Base-by-base conservation (phyloP, 2,888 invertebrate genomes). In the Agonopterix heracliana region DNA sequence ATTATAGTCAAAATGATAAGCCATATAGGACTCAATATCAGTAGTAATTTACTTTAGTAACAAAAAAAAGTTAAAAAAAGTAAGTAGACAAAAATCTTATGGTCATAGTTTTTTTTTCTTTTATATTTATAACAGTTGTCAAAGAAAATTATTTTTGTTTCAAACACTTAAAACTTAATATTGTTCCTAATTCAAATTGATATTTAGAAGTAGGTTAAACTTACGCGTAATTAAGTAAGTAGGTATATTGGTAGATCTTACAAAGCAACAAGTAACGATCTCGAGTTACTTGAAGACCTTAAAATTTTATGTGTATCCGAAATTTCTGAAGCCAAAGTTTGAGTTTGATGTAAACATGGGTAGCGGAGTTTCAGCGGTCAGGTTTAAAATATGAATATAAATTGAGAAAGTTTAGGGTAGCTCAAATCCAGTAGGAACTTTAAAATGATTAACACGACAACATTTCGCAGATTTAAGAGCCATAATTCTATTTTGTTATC, bases 321-420 rank as follows among this genome's bases (percentile, higher is more conserved):
- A 66, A 66, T 57, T 59, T 52, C 66, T 57, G 63, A 56, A 53
- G 58, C 58, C 54, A 62, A 81, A 79, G 60, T 78, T 78, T 66
- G 64, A 71, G 60, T 78, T 78, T 68, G 67, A 71, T 74, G 70
- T 75, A 78, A 80, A 78, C 76, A 75, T 65, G 68, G 60, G 54
- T 62, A 52, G 49, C 52, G 49, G 66, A 73, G 74, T 75, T 77
- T 67, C 61, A 66, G 60, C 71, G 76, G 75, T 74, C 74, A 74
- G 74, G 73, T 75, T 78, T 81, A 77, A 83, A 83, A 83, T 84
- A 85, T 85, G 82, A 84, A 85, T 85, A 85, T 81, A 83, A 81
- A 84, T 85, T 80, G 78, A 62, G 68, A 81, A 85, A 85, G 71
- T 85, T 85, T 78, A 60, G 78, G 80, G 79, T 74, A 71, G 73